Conservation (phyloP, 2,888 invertebrate species). For the Oxyteleia sp. region DNA sequence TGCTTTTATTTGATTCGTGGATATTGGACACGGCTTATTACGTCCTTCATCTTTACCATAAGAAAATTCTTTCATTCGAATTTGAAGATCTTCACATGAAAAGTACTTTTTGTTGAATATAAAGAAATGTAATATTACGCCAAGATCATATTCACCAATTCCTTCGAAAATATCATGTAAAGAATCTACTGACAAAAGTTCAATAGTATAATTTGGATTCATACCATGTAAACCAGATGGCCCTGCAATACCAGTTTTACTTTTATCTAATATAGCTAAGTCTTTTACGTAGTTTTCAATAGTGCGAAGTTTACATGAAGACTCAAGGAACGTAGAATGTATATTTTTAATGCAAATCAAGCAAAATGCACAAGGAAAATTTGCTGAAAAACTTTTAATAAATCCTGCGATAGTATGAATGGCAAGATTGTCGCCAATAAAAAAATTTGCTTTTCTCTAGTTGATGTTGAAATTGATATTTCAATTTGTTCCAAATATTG, state of each 20-base stretch:
- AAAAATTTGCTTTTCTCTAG: too few species aligned
- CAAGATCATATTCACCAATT: constrained; percentile 69
- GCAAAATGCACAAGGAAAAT: too few species aligned
- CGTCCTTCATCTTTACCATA: constrained; percentile 50
- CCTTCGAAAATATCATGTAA: constrained; percentile 73
- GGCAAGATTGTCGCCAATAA: too few species aligned
- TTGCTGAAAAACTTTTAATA: too few species aligned
- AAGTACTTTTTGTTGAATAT: constrained; percentile 61
- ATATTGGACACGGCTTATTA: constrained; percentile 54
- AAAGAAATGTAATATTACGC: constrained; percentile 68
- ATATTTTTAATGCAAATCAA: too few species aligned
- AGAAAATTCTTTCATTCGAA: constrained; percentile 42
- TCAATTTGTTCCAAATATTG: too few species aligned
- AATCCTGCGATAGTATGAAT: too few species aligned
- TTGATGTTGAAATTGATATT: too few species aligned
- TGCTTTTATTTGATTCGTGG: constrained; percentile 9
- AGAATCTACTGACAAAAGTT: constrained; percentile 53
- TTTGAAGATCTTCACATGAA: constrained; percentile 49
- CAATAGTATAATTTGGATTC: constrained; percentile 1
- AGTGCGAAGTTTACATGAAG: too few species aligned
- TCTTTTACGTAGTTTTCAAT: too few species aligned
- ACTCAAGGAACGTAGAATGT: too few species aligned
- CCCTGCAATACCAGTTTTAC: constrained; percentile 62
- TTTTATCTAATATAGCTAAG: too few species aligned
- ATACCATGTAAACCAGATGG: constrained; percentile 38